Evolutionary conservation across 2,888 invertebrate genomes (phyloP), one percentile per base, ranked within the genome.

Genomic region (Drosophila bunnanda): DNA sequence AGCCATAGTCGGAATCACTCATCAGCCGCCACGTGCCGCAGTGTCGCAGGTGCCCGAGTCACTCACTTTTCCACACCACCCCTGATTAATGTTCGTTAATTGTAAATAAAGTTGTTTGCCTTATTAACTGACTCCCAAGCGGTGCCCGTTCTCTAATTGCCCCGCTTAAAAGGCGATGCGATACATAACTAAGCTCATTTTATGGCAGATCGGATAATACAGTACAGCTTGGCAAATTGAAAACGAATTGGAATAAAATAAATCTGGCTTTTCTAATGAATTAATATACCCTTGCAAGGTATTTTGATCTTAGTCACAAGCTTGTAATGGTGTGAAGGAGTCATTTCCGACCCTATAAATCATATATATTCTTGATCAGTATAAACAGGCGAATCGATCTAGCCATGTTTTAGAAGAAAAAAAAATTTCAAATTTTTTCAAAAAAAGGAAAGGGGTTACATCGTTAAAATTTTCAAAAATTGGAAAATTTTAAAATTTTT

Each of bases 21-120:
- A 41, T 62, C 25, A 28, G 13, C 17, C 38, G 55, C 46, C 44
- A 32, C 64, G 44, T 25, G 53, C 12, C 22, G 43, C 56, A 12
- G n/a, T 25, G 34, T 36, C 12, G 52, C 36, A 36, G 43, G 39
- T 30, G 8, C 46, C 41, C 38, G 15, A 69, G 39, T 46, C 57
- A 62, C 38, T 62, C 52, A 32, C 57, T 34, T 56, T 50, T 65
- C 20, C 22, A 53, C 64, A 20, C 57, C 50, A 46, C 39, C 65
- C 62, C 48, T 39, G 72, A 74, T 77, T 77, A 59, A 76, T 75
- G 72, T 78, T 82, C 50, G 74, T 77, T 81, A 67, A 79, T 82
- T 88, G 88, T 88, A 81, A 82, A 88, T 85, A 88, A 85, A 88
- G 77, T 83, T 79, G 86, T 80, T 88, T 72, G 79, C 78, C 74